Evolutionary conservation across 2,888 invertebrate species (phyloP).

Genomic region (Anaspis maculata): DNA sequence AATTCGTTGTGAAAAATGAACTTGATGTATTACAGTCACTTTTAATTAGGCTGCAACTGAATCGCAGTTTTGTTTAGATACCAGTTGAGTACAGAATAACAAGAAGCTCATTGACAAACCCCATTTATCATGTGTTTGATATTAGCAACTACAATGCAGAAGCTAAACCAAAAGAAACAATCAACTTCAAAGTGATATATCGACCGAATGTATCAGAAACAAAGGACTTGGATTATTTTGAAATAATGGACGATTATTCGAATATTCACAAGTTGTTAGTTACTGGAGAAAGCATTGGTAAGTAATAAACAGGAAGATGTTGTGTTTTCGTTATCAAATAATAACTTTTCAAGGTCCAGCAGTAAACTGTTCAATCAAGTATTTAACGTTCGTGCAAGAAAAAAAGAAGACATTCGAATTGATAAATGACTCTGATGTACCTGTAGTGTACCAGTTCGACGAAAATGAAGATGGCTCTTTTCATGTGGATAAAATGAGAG

Average conservation of each 20-base stretch:
- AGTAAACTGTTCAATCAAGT: constrained; percentile 1
- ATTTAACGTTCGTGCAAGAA: constrained; percentile 5
- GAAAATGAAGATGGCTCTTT: constrained; percentile 5
- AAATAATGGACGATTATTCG: constrained; percentile 1
- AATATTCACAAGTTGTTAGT: constrained; percentile 3
- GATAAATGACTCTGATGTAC: constrained; percentile 5
- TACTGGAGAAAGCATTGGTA: too few relatives aligned
- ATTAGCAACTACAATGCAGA: constrained; percentile 8
- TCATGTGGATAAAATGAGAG: constrained; percentile 1
- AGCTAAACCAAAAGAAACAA: constrained; percentile 1
- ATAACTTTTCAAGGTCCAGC: too few relatives aligned
- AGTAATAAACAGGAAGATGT: too few relatives aligned
- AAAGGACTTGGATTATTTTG: constrained; percentile 7
- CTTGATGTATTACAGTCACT: not conserved
- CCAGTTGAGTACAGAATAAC: not conserved
- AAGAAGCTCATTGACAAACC: not conserved
- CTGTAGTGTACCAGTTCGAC: constrained; percentile 8
- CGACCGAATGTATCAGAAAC: constrained; percentile 3
- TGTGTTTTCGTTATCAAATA: too few relatives aligned
- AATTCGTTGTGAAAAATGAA: constrained; percentile 1
- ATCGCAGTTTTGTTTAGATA: too few relatives aligned
- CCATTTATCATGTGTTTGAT: constrained; percentile 7
- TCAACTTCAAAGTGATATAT: constrained; percentile 5
- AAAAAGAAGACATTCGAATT: constrained; percentile 6
- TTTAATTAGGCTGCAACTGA: too few relatives aligned